Evolutionary conservation across 2,888 invertebrate genomes (phyloP).

Genomic region (Allygus modestus): DNA sequence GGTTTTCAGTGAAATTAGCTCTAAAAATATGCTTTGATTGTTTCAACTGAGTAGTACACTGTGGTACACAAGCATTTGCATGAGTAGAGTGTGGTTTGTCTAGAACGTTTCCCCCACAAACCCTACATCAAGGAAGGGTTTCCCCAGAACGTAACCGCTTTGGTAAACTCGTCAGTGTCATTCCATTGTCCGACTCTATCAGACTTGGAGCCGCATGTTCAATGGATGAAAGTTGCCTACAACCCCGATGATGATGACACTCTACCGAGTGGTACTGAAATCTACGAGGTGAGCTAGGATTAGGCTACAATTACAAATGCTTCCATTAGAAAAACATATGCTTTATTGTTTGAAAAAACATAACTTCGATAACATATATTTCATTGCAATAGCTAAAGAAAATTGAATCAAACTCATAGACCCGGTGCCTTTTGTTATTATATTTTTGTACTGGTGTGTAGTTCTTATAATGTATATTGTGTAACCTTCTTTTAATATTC

Average conservation of each 20-base stretch:
- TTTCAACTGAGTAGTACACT: too few relatives aligned
- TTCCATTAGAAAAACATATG: neutral
- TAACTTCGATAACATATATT: too few relatives aligned
- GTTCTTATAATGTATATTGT: too few relatives aligned
- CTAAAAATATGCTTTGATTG: too few relatives aligned
- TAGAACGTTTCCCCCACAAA: constrained; percentile 89
- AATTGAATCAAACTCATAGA: too few relatives aligned
- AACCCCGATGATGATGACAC: constrained; percentile 71
- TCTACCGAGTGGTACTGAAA: constrained; percentile 19
- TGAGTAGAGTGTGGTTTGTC: constrained; percentile 52
- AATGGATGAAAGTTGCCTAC: constrained; percentile 83
- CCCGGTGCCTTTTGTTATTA: too few relatives aligned
- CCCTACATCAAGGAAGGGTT: constrained; percentile 90
- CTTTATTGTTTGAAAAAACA: neutral
- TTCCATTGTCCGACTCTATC: constrained; percentile 88
- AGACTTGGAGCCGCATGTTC: constrained; percentile 89
- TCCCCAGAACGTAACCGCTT: constrained; percentile 88
- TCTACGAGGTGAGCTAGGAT: constrained; percentile 43
- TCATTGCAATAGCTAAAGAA: too few relatives aligned
- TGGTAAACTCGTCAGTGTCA: constrained; percentile 83
- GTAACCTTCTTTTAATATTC: too few relatives aligned
- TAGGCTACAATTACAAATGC: neutral
- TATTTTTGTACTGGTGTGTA: too few relatives aligned
- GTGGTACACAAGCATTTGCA: too few relatives aligned
- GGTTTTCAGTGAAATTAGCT: too few relatives aligned